Evolutionary conservation across 2,113 vertebrate genomes (phyloP), one percentile per base, ranked within the genome.

Genomic region (Eurypyga helias): DNA sequence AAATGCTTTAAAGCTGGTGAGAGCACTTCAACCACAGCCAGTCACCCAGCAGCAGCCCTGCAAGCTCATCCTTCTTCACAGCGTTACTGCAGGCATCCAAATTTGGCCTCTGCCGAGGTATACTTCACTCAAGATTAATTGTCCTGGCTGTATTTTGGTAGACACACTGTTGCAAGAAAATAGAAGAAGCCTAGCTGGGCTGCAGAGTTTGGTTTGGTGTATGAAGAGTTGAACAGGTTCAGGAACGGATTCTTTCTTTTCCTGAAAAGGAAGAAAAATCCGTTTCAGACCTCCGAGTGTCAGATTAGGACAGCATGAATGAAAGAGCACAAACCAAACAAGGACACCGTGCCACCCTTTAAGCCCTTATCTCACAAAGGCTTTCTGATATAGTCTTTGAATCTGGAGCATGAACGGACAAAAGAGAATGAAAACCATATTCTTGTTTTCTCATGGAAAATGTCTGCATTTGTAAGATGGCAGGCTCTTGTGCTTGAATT

Each of bases 21-120:
- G 71, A 83, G 54, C n/a, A 31, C 71, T 87, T 87, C 61, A 54
- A 0, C 38, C 58, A 13, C 75, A 72, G 36, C 52, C 57, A 49
- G 57, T 29, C 62, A 51, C 25, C 49, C 28, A 5, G 0, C 33
- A 61, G 65, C 62, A 73, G 41, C 55, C n/a, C 73, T 20, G 5
- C 11, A 38, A 61, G 19, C 23, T 89, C 8, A 0, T 67, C 41
- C 33, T 93, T 41, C 29, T 57, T 54, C 31, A 16, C 5, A 2
- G 51, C 14, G 0, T 52, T 62, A 11, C 72, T 52, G 67, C 73
- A 73, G 33, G 34, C 3, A 1, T n/a, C 34, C 1, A 10, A 1
- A 64, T 94, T 75, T 25, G 45, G 61, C 48, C 33, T 84, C 77
- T 71, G 38, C 18, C 0, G 0, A 29, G 34, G 73, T 61, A 6